A percentile compares a stretch with the other conserved stretches of the same genome.
Conservation (phyloP, 2,888 invertebrate genomes). For the Eristalis pertinax region DNA sequence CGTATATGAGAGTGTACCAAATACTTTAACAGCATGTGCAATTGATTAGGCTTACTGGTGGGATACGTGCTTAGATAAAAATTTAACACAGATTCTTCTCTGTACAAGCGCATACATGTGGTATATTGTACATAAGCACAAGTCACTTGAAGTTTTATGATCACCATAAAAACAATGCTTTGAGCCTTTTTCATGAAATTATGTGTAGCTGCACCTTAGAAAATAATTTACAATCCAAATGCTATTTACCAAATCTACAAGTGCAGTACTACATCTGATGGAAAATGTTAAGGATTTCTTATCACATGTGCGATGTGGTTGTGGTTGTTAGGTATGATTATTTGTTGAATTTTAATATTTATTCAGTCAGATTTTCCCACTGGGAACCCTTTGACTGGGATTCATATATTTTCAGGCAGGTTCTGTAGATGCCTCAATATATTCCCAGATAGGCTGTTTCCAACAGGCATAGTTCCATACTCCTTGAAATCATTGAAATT, state of each 20-base stretch:
- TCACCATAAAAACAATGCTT: background rate
- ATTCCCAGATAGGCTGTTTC: background rate
- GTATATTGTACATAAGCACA: background rate
- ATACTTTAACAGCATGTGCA: constrained; percentile 21
- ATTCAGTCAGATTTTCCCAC: too few relatives aligned
- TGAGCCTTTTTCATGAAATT: too few relatives aligned
- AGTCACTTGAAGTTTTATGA: constrained; percentile 21
- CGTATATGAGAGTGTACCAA: constrained; percentile 23
- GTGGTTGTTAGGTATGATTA: too few relatives aligned
- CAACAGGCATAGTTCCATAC: background rate
- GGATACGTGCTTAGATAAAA: background rate
- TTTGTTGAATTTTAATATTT: too few relatives aligned
- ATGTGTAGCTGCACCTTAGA: too few relatives aligned
- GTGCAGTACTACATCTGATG: too few relatives aligned
- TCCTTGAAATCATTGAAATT: constrained; percentile 46
- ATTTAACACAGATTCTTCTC: background rate
- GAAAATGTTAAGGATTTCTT: too few relatives aligned
- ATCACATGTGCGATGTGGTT: too few relatives aligned
- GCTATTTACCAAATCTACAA: too few relatives aligned
- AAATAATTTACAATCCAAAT: too few relatives aligned
- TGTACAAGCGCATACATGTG: background rate
- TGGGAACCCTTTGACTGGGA: too few relatives aligned
- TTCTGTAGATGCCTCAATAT: background rate
- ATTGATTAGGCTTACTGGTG: constrained; percentile 24
- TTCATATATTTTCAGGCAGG: too few relatives aligned